Evolutionary conservation across 2,113 vertebrate species (phyloP), one percentile per base, ranked within the genome.

Genomic region (Mus spicilegus): DNA sequence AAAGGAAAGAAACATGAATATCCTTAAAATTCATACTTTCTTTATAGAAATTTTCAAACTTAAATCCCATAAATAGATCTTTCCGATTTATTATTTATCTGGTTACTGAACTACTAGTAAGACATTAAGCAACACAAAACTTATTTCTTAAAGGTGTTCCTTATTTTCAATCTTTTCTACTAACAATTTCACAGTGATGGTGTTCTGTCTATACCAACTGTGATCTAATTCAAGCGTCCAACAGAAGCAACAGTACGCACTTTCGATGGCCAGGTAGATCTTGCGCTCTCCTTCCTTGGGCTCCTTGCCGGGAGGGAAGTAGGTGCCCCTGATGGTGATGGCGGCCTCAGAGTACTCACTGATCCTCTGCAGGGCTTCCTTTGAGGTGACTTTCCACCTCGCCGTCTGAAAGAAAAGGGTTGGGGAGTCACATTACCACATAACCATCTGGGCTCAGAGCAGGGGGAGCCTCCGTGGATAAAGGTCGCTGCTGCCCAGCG

Each of bases 341-440:
- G 99, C 99, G 7, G 99, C 99, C 98, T 99, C 99, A 13, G 99
- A 99, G 97, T 99, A 99, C 98, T 99, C 99, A 78, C 99, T 99
- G 90, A 99, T 99, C 97, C 99, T 99, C 98, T 99, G 99, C 8
- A 99, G 98, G 0, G 99, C 99, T 97, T 99, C 99, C 97, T 99
- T 99, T 89, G 99, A 99, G 0, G 99, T 99, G 51, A 99, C 99
- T 97, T 99, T 99, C 99, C 99, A 99, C 88, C 99, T 99, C 77
- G 99, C 99, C 84, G 99, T 99, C 99, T 99, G 95, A 95, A 94
- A 97, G 3, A 89, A 89, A 95, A 97, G 16, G 0, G 22, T 0
- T 0, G 17, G 17, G n/a, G 39, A 73, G 49, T 28, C 82, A 96
- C 7, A 95, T 89, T 22, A 89, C 8, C 92, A 39, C 8, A 94